Percentiles rank a stretch among this genome's conserved stretches.
Evolutionary conservation across 1,140 invertebrate genomes (phyloP).

Genomic region (Ditylenchus dipsaci): DNA sequence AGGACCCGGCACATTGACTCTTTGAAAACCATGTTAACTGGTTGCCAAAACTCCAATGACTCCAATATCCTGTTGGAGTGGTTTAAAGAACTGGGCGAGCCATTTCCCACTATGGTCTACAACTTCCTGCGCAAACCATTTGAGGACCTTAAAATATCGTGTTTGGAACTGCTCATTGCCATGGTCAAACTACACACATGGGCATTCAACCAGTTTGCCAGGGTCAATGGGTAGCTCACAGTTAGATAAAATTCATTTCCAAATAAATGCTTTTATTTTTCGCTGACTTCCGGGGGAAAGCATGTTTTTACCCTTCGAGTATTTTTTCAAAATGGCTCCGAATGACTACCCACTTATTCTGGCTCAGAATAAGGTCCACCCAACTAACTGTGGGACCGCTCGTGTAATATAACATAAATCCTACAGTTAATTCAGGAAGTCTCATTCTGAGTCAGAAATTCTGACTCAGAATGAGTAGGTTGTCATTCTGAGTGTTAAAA

Average conservation of each 20-base stretch:
- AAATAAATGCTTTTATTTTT: no score
- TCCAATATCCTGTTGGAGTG: not conserved
- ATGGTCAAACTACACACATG: not conserved
- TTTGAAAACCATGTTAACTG: not conserved
- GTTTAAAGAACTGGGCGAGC: not conserved
- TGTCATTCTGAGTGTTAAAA: no score
- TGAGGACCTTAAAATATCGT: not conserved
- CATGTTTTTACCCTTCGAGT: no score
- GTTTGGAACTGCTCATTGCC: not conserved
- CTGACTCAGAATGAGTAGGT: no score
- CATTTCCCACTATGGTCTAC: not conserved
- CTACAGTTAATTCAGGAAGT: no score
- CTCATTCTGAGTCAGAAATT: no score
- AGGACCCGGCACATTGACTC: not conserved
- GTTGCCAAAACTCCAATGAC: not conserved
- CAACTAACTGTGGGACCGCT: not conserved
- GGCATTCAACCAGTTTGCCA: not conserved
- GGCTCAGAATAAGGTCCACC: no score
- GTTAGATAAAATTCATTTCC: no score
- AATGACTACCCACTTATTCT: no score
- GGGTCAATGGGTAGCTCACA: not conserved
- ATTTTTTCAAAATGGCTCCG: no score
- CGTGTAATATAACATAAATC: not conserved
- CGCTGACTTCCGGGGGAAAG: no score
- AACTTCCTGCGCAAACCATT: not conserved